phyloP scores from a whole-genome alignment of 2,888 invertebrate species.

The Heliconius sara region DNA sequence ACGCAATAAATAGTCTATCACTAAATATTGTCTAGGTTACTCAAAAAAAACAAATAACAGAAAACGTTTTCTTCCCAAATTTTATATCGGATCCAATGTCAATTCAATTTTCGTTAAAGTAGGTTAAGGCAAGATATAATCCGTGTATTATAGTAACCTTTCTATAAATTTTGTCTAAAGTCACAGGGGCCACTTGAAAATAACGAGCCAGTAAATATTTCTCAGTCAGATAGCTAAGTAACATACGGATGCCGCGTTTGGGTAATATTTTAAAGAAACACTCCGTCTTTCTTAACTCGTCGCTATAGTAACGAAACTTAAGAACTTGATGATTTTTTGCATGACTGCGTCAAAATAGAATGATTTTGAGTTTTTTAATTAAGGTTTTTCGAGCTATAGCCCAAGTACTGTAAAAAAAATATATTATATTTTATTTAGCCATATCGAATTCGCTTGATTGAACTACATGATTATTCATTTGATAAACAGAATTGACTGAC shows the following conservation, averaged over 20 bases:
- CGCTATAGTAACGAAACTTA: neutral
- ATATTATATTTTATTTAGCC: too few species aligned
- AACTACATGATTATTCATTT: too few species aligned
- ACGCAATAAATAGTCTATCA: too few species aligned
- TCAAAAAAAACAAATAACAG: too few species aligned
- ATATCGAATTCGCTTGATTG: too few species aligned
- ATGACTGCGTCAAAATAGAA: neutral
- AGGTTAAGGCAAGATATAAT: conserved; percentile 8
- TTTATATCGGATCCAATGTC: neutral
- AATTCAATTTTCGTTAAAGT: conserved; percentile 9
- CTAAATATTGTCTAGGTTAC: too few species aligned
- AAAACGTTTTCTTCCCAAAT: too few species aligned
- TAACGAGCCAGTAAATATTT: conserved; percentile 57
- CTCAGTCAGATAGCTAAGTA: conserved; percentile 50
- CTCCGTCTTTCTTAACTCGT: neutral
- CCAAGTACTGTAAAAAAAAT: too few species aligned
- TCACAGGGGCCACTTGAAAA: conserved; percentile 54
- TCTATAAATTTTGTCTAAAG: conserved; percentile 54
- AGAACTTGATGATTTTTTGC: neutral
- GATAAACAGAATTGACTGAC: too few species aligned
- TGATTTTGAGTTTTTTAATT: too few species aligned
- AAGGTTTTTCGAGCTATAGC: neutral
- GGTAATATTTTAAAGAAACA: conserved; percentile 9
- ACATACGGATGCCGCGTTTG: conserved; percentile 36
- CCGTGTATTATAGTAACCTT: conserved; percentile 42